Evolutionary conservation across 2,888 invertebrate species (phyloP), one percentile per base, ranked within the genome.

Genomic region (Chromoteleia sp.): DNA sequence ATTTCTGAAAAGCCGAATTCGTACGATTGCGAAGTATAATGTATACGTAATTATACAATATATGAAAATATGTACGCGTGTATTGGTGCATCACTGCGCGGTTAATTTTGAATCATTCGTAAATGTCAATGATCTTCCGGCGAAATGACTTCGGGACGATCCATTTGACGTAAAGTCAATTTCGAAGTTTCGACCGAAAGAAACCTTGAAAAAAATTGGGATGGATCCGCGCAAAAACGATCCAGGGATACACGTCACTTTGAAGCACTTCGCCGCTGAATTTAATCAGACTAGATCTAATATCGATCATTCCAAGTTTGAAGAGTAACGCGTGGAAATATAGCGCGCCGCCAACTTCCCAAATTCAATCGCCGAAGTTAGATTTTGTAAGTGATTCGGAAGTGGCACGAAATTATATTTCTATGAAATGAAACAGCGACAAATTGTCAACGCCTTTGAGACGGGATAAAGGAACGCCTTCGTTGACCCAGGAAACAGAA

Each of bases 391-490:
- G 59, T 5, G 59, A 45, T 39, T 48, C 58, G 48, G 21, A 39
- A 73, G 71, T 59, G 17, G 25, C 52, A 15, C 17, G 63, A 63
- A 73, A 73, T 73, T 15, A 54, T 63, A 56, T 74, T 48, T 41
- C 10, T n/a, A 48, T 48, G 45, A 36, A 56, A 48, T 36, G 56
- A 63, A 63, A 30, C 17, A 33, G 50, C 43, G 19, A 19, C 12
- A 14, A 33, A 59, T 12, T 39, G 39, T 25, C 41, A 19, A 1
- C 0, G 33, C 25, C 25, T 43, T 61, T 30, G 17, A 43, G 8
- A 43, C 2, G 43, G 14, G 5, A 39, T n/a, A 39, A 39, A 8
- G 41, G 3, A 12, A 43, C 14, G 39, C 6, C 39, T 1, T 2
- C 12, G 39, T 12, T 5, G 39, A 39, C 39, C 39, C 39, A 3